Evolutionary conservation across 2,888 invertebrate species (phyloP), one percentile per base, ranked within the genome.

Genomic region (Asteroscopus sphinx): DNA sequence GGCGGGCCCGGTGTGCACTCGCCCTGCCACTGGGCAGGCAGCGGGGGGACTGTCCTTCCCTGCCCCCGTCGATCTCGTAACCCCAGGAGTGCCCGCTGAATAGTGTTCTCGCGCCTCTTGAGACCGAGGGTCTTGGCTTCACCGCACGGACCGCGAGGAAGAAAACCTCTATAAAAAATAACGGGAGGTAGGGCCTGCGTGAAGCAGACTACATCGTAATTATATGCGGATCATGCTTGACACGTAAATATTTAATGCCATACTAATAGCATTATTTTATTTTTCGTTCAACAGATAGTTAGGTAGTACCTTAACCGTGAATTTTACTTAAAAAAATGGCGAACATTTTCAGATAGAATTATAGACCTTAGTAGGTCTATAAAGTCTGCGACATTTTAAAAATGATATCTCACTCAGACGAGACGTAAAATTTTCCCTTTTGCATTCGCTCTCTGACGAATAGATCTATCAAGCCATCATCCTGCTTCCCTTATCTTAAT

Each of bases 341-440:
- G 30, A 42, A 53, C 17, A n/a, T 17, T 26, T 56, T 30, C 30
- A 42, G 26, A n/a, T 4, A 3, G 47, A 51, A 54, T 33, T 42
- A 56, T 44, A 62, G 51, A 62, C 55, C 52, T 56, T 44, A 56
- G 36, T 35, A n/a, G n/a, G n/a, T n/a, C n/a, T n/a, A 21, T 39
- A 36, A 51, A 47, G 32, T 54, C 35, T 44, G 47, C n/a, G 15
- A 37, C 47, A 17, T 37, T 55, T 45, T 68, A 45, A 56, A 67
- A n/a, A 49, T 52, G 35, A 49, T 8, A 55, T 61, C 55, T 54
- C 13, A 46, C 17, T 39, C 28, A 33, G 12, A 21, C 1, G 16
- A 11, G 6, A 9, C 11, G 9, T 15, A 11, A 12, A n/a, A 45
- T 46, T 28, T 56, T 48, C 32, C 9, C 40, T 25, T 46, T 46